phyloP scores from a whole-genome alignment of 1,140 invertebrate genomes.

The Andricus grossulariae region DNA sequence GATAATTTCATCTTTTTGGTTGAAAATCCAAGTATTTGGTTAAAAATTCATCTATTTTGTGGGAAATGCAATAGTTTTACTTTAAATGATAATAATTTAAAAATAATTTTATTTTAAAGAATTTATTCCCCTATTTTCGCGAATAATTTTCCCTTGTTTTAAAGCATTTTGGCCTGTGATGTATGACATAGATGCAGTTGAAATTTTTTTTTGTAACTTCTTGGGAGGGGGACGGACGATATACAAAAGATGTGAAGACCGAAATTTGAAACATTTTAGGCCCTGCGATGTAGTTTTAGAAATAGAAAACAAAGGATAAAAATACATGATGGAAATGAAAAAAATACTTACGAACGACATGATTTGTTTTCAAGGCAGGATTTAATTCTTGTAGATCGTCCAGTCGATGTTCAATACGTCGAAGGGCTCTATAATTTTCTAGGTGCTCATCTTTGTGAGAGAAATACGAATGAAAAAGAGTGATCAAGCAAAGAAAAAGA shows the following conservation, averaged over 20 bases:
- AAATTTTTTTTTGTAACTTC: no score
- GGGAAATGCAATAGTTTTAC: neutral
- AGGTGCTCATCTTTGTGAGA: conserved; percentile 59
- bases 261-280: no score
- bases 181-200: no score
- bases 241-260: no score
- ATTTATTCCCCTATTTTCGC: neutral
- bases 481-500: conserved; percentile 56
- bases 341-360: neutral
- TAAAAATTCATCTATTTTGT: no score
- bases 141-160: no score
- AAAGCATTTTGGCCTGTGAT: no score
- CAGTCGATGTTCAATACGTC: conserved; percentile 63
- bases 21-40: no score
- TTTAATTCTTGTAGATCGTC: conserved; percentile 51
- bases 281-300: no score
- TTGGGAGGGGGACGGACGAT: no score
- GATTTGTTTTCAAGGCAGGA: conserved; percentile 33
- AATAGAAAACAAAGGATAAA: no score
- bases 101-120: conserved; percentile 29
- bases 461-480: conserved; percentile 61
- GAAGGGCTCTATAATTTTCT: conserved; percentile 60
- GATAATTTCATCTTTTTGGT: no score
- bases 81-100: conserved; percentile 6
- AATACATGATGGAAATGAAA: neutral